Conservation (phyloP, 2,113 vertebrate genomes). For the Pollimyrus isidori region DNA sequence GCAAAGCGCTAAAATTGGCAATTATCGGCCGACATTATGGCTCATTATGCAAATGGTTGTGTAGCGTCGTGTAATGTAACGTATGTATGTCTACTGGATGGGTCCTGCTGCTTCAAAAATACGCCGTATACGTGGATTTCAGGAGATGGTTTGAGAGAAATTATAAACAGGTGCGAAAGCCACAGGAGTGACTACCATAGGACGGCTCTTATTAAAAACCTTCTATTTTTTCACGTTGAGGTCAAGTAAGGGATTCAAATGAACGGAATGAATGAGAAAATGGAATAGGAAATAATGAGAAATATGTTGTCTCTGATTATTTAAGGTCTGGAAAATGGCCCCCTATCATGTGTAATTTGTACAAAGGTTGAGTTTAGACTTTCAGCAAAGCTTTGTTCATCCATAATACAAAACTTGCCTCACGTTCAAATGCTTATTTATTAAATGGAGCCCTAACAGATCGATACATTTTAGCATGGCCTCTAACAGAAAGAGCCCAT, state of each 20-base stretch:
- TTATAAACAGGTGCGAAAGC: background rate
- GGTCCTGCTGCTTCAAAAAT: background rate
- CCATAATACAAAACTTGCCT: background rate
- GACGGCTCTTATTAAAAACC: background rate
- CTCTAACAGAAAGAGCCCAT: background rate
- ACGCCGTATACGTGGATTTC: no score
- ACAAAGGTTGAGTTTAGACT: background rate
- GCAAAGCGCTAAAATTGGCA: constrained; percentile 1
- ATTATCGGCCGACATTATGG: constrained; percentile 6
- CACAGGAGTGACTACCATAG: background rate
- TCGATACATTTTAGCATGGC: background rate
- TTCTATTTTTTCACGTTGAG: background rate
- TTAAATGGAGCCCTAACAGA: background rate
- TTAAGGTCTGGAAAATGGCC: background rate
- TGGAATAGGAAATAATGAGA: background rate
- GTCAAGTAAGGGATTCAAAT: background rate
- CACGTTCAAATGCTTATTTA: background rate
- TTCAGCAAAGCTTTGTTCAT: background rate
- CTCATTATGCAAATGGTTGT: constrained; percentile 5
- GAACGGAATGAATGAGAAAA: background rate
- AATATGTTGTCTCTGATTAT: background rate
- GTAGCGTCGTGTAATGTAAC: background rate
- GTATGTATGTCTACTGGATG: background rate
- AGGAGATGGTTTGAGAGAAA: background rate
- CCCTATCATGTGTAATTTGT: background rate